phyloP scores from a whole-genome alignment of 2,113 vertebrate genomes.

The Gopherus evgoodei region DNA sequence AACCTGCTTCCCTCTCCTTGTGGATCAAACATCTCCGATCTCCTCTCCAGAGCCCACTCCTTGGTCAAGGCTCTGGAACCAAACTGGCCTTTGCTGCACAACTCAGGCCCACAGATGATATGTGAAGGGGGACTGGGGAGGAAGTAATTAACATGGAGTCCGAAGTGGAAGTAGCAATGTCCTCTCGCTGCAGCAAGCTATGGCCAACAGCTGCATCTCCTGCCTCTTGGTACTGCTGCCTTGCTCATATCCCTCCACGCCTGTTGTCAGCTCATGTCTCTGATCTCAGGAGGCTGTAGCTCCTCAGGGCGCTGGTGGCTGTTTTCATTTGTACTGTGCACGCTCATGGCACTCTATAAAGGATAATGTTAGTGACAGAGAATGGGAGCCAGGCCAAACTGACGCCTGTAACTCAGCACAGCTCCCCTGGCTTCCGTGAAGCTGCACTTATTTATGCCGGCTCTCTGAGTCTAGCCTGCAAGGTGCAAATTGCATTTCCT shows the following conservation, averaged over 20 bases:
- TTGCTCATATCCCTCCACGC: not conserved
- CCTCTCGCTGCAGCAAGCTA: not conserved
- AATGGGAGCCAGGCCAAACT: not conserved
- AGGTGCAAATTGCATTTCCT: not conserved
- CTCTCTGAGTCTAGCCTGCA: not conserved
- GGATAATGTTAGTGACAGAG: not conserved
- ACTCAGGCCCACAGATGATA: not conserved
- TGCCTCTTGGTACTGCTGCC: not conserved
- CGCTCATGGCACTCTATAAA: not conserved
- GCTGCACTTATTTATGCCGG: not conserved
- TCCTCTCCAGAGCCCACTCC: not conserved
- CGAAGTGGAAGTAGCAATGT: not conserved
- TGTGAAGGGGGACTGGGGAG: not conserved
- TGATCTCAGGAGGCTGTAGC: not conserved
- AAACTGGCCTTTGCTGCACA: not conserved
- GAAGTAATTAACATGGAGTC: not conserved
- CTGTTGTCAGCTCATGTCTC: not conserved
- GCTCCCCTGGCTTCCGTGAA: not conserved
- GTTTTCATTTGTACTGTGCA: not conserved
- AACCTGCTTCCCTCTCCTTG: not conserved
- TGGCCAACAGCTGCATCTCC: not conserved
- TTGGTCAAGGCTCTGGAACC: not conserved
- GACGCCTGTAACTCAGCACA: not conserved
- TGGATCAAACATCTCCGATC: rapidly evolving
- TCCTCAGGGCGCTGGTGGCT: not conserved